Conservation (phyloP, 1,140 invertebrate species). For the Drosophila seguyi region DNA sequence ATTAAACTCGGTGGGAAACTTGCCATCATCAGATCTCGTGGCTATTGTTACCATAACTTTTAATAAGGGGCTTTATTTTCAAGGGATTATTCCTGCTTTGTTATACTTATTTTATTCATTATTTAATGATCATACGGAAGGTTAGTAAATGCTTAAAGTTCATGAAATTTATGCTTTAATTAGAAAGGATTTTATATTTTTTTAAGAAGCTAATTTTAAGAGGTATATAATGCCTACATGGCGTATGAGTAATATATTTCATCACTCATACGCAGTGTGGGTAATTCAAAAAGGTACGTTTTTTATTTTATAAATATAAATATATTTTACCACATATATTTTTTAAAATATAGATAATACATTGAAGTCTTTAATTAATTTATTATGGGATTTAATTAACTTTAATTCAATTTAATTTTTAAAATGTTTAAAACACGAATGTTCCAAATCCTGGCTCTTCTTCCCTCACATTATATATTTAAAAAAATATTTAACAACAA, state of each 20-base stretch:
- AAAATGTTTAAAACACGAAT: too few relatives aligned
- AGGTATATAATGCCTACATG: background rate
- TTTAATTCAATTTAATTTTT: background rate
- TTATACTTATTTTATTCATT: background rate
- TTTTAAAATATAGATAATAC: background rate
- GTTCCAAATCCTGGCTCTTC: too few relatives aligned
- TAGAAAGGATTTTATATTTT: background rate
- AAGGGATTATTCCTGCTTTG: background rate
- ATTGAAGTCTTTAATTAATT: background rate
- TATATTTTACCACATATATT: too few relatives aligned
- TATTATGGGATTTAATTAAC: background rate
- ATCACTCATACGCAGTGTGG: background rate
- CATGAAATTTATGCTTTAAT: background rate
- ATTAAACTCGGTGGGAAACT: slow-evolving; percentile 14
- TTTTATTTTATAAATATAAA: background rate
- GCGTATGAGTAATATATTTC: slow-evolving; percentile 8
- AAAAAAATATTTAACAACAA: too few relatives aligned
- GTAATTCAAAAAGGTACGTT: background rate
- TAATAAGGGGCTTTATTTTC: background rate
- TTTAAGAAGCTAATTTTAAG: background rate
- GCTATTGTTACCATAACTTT: slow-evolving; percentile 11
- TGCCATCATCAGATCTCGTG: slow-evolving; percentile 15
- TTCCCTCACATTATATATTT: too few relatives aligned
- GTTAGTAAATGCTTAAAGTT: background rate
- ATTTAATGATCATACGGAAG: background rate